phyloP scores from a whole-genome alignment of 2,797 vertebrate genomes.

The Gallirallus australis region DNA sequence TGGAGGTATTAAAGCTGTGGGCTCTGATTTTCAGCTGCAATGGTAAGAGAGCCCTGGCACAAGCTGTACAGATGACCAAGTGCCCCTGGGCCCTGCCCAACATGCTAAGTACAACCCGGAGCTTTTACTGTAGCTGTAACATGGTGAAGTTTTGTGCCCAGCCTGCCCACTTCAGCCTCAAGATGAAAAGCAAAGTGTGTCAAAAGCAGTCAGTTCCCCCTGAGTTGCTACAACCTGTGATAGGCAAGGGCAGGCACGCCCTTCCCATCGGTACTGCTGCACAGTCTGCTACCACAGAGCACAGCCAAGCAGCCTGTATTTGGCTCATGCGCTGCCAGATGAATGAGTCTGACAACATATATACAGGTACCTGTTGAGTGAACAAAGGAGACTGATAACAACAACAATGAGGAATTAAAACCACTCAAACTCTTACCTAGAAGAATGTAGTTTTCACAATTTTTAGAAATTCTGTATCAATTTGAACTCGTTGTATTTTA shows the following conservation, averaged over 20 bases:
- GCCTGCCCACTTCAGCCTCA: neutral
- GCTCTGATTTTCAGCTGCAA: neutral
- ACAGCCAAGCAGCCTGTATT: fast-evolving
- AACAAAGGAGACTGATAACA: neutral
- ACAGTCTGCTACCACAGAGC: too few species aligned
- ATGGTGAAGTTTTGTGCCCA: fast-evolving
- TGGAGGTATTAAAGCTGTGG: fast-evolving
- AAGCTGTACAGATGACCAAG: neutral
- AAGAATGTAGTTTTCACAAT: neutral
- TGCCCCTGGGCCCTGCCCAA: neutral
- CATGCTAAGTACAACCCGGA: fast-evolving
- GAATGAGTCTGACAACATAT: neutral
- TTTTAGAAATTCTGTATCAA: neutral
- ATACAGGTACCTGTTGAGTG: neutral
- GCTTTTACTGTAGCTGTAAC: neutral
- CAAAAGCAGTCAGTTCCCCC: neutral
- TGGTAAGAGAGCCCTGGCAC: neutral
- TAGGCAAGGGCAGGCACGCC: neutral
- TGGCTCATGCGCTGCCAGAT: neutral
- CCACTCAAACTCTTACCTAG: neutral
- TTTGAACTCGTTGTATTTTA: neutral
- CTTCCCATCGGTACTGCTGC: neutral
- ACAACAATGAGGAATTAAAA: neutral
- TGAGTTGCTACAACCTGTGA: neutral
- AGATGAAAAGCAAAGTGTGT: neutral